These are phyloP conservation scores for Clarias laeviceps DNA, from an alignment of 2,797 vertebrate genomes.

Conservation along the genomic window DNA sequence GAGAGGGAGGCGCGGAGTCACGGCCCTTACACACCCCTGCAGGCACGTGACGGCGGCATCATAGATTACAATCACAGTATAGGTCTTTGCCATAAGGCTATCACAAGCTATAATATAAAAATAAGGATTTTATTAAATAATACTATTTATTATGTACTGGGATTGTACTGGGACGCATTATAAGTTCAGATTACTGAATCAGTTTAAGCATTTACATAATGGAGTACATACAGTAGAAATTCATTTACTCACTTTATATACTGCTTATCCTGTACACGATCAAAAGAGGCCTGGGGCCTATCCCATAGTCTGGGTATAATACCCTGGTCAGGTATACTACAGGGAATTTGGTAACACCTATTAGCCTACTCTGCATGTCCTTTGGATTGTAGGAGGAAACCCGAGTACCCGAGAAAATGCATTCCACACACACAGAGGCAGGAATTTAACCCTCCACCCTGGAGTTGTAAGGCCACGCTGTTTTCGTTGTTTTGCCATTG, in stretches of 20 bases:
- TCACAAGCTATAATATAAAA: background rate
- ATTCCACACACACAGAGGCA: too few relatives aligned
- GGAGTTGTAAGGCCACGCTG: background rate
- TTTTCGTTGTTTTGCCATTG: background rate
- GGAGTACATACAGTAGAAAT: background rate
- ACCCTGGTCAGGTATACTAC: too few relatives aligned
- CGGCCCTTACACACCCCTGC: background rate
- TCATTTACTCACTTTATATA: background rate
- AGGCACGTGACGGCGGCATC: background rate
- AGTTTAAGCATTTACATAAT: background rate
- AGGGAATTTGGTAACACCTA: too few relatives aligned
- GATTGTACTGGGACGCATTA: background rate
- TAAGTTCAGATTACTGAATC: background rate
- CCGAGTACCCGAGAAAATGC: too few relatives aligned
- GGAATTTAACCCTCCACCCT: too few relatives aligned
- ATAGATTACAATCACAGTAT: background rate
- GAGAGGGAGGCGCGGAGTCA: slow-evolving; percentile 18
- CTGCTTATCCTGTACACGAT: too few relatives aligned
- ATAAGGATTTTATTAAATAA: background rate
- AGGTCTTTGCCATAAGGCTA: background rate
- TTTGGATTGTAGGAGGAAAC: too few relatives aligned
- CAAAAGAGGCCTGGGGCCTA: too few relatives aligned
- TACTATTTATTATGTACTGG: background rate
- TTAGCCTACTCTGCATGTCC: too few relatives aligned
- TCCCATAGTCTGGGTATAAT: too few relatives aligned